A percentile compares a stretch with the other conserved stretches of the same genome.
Evolutionary conservation across 92 coral and sea anemone genomes (phyloP).

Genomic region (Metridium senile): DNA sequence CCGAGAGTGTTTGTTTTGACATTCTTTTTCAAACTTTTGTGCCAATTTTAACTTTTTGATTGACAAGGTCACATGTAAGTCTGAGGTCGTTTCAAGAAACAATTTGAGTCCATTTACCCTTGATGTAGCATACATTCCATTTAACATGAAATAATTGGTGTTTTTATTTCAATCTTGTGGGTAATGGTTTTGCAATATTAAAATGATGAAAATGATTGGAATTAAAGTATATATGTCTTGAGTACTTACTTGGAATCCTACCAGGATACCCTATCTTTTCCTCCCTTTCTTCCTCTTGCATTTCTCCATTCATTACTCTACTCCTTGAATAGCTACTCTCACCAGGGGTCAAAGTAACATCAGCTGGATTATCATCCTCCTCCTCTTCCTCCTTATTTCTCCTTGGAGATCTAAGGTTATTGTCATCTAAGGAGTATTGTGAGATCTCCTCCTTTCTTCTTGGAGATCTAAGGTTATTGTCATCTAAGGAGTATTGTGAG

Average conservation of each 20-base stretch:
- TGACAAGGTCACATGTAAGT: too few species aligned
- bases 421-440: not conserved
- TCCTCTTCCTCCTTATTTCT: constrained; percentile 12
- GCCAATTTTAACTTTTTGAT: too few species aligned
- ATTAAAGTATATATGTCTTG: too few species aligned
- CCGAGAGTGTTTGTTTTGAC: too few species aligned
- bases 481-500: not conserved
- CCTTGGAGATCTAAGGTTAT: not conserved
- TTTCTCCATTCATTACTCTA: constrained; percentile 17
- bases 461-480: not conserved
- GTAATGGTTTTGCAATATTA: too few species aligned
- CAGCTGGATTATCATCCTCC: constrained; percentile 12
- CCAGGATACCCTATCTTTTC: constrained; percentile 15
- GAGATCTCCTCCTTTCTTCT: not conserved
- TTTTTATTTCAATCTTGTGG: too few species aligned
- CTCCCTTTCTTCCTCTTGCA: not conserved
- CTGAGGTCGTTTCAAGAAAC: too few species aligned
- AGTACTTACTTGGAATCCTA: constrained; percentile 18
- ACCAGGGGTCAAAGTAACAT: constrained; percentile 27
- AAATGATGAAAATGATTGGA: too few species aligned
- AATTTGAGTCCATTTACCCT: too few species aligned
- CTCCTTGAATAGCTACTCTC: constrained; percentile 16
- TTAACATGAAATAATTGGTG: too few species aligned
- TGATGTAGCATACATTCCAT: too few species aligned
- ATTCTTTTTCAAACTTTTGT: too few species aligned